phyloP scores from a whole-genome alignment of 2,888 invertebrate genomes.

The Tinea semifulvella region DNA sequence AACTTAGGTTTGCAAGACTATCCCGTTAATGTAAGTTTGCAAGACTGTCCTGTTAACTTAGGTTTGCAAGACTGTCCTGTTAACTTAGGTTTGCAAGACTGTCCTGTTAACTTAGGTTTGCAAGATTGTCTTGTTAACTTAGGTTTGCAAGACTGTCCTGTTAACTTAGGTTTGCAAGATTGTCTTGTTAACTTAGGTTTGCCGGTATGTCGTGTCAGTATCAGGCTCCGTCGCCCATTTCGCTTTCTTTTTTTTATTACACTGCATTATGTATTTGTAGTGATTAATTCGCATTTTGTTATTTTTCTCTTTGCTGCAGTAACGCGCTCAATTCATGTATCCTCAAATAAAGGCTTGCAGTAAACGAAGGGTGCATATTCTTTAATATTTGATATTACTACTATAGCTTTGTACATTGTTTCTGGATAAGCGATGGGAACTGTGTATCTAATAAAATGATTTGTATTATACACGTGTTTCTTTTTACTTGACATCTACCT shows the following conservation, averaged over 20 bases:
- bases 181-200: too few relatives aligned
- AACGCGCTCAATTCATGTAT: slow-evolving; percentile 64
- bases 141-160: too few relatives aligned
- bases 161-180: too few relatives aligned
- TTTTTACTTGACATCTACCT: too few relatives aligned
- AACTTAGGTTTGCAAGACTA: neutral
- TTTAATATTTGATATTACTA: slow-evolving; percentile 68
- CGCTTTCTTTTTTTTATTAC: slow-evolving; percentile 52
- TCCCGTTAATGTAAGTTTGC: too few relatives aligned
- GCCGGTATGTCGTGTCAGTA: too few relatives aligned
- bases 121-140: too few relatives aligned
- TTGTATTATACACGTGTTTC: slow-evolving; percentile 70
- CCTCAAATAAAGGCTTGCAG: slow-evolving; percentile 63
- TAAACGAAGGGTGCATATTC: slow-evolving; percentile 67
- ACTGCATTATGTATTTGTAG: slow-evolving; percentile 60
- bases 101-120: too few relatives aligned
- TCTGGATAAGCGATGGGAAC: slow-evolving; percentile 76
- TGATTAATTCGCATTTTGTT: slow-evolving; percentile 63
- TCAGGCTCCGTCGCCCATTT: slow-evolving; percentile 19
- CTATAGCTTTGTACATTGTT: slow-evolving; percentile 77
- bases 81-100: too few relatives aligned
- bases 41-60: too few relatives aligned
- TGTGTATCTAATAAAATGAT: slow-evolving; percentile 77
- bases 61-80: too few relatives aligned
- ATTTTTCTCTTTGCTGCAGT: slow-evolving; percentile 56